Conservation (phyloP, 2,888 invertebrate genomes). For the Malachius bipustulatus region DNA sequence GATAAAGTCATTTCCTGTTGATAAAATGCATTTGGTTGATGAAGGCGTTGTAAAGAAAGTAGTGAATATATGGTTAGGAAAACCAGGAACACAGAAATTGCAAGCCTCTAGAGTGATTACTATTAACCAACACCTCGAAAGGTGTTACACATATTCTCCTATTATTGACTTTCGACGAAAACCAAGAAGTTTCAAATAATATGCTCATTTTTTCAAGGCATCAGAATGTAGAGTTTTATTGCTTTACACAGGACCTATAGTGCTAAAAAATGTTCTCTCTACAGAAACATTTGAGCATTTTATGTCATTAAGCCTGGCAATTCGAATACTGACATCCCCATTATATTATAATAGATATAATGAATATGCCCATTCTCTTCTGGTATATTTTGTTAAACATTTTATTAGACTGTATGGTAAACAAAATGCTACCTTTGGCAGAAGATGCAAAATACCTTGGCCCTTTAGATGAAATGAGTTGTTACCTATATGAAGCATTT, state of each 20-base stretch:
- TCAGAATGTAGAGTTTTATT: conserved; percentile 10
- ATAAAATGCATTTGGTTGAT: conserved; percentile 13
- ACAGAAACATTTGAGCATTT: conserved; percentile 9
- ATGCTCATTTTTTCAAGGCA: conserved; percentile 9
- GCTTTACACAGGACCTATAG: conserved; percentile 10
- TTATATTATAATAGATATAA: conserved; percentile 8
- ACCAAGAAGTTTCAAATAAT: conserved; percentile 11
- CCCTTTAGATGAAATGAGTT: conserved; percentile 9
- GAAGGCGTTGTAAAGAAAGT: conserved; percentile 12
- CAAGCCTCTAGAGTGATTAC: conserved; percentile 4
- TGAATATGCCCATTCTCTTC: conserved; percentile 8
- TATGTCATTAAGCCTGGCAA: conserved; percentile 10
- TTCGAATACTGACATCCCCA: conserved; percentile 9
- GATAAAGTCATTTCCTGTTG: conserved; percentile 14
- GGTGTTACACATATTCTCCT: conserved; percentile 7
- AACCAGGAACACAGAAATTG: conserved; percentile 11
- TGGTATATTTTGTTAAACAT: conserved; percentile 10
- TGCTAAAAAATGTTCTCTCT: conserved; percentile 7
- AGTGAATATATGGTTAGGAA: conserved; percentile 10
- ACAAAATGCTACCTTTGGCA: conserved; percentile 8
- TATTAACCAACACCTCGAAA: conserved; percentile 8
- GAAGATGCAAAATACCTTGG: conserved; percentile 11
- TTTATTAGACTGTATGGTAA: conserved; percentile 9
- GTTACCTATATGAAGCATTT: conserved; percentile 11
- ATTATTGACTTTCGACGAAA: conserved; percentile 9